Base-by-base conservation (phyloP, 2,797 vertebrate species). In the Malacoctenus gilli region DNA sequence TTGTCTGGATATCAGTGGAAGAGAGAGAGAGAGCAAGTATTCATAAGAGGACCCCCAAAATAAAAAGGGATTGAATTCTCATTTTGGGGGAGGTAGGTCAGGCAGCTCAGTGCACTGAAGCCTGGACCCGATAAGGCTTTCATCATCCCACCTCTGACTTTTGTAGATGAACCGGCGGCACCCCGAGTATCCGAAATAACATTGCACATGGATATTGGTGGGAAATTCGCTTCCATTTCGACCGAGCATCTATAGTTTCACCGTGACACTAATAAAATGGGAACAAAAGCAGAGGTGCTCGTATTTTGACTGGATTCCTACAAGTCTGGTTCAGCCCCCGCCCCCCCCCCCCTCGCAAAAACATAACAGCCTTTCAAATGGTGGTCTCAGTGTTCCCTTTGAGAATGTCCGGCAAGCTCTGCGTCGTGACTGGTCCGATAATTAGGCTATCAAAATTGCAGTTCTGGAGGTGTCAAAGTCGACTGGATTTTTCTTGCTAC, bases 71-170 rank as follows among this genome's bases (percentile, higher is more conserved):
- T 60, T 67, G 18, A 71, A 69, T 72, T 82, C 40, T 83, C 47
- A 61, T 77, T 68, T 41, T 38, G 52, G 46, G 43, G 8, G 32
- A 38, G 52, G 66, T 41, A 42, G 67, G 79, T 68, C 58, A 59
- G 34, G 35, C 22, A 65, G 55, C 58, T 72, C 64, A 28, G 38
- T 57, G 52, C 44, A 56, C 43, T 20, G 39, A 62, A 53, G 56
- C 57, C 55, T 37, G 35, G 59, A 73, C 65, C 59, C 56, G 60
- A 77, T 79, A 77, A 80, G 62, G 50, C 71, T 69, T 82, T 82
- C 68, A 74, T 75, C 73, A 75, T 58, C 44, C 38, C 32, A 15
- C 4, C 16, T 14, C 21, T 62, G 32, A 64, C 48, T 21, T 44
- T 15, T 68, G 35, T 67, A 77, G 76, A 77, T 79, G 22, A 75